Conservation (phyloP, 2,797 vertebrate species). For the Notamacropus eugenii region DNA sequence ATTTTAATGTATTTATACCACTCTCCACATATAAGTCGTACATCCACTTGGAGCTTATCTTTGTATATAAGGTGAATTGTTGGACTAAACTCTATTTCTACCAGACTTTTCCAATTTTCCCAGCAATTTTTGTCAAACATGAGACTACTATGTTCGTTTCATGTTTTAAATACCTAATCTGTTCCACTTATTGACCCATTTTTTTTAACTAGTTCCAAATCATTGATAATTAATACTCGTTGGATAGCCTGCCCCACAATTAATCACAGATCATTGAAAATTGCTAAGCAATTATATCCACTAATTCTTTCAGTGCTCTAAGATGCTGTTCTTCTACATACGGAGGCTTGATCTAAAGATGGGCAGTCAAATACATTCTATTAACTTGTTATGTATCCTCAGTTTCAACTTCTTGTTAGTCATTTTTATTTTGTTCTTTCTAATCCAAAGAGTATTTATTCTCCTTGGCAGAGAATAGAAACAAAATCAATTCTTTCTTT, state of each 20-base stretch:
- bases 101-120: background rate
- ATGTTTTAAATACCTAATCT: background rate
- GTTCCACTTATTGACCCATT: background rate
- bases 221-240: background rate
- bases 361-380: background rate
- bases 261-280: background rate
- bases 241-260: background rate
- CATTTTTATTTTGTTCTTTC: background rate
- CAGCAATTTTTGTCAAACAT: background rate
- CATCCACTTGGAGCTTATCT: background rate
- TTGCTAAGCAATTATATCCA: background rate
- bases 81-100: background rate
- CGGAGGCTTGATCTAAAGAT: background rate
- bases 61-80: background rate
- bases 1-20: background rate
- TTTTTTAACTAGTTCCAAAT: background rate
- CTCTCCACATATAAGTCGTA: background rate
- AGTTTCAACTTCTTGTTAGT: background rate
- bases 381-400: background rate
- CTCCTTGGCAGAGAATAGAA: conserved; percentile 4
- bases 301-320: background rate
- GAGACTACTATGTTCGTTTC: background rate
- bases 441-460: background rate
- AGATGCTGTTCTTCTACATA: background rate
- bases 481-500: conserved; percentile 32